phyloP scores from a whole-genome alignment of 2,797 vertebrate genomes.

The Myotis planiceps region DNA sequence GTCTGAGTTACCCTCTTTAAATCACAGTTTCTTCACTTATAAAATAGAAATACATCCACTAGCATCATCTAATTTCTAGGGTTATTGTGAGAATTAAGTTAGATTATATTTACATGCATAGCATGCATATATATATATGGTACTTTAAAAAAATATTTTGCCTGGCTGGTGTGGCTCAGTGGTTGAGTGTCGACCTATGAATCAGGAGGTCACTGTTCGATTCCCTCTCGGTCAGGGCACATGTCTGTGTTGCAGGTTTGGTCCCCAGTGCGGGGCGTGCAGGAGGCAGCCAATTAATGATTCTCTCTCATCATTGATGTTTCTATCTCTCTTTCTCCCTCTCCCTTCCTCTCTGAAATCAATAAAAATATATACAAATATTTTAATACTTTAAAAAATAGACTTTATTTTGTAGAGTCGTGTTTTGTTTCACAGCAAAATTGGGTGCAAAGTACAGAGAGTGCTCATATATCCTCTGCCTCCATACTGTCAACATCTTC shows the following conservation, averaged over 20 bases:
- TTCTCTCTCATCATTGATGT: no score
- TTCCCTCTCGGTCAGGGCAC: no score
- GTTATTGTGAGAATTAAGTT: neutral
- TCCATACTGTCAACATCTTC: neutral
- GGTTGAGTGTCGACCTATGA: no score
- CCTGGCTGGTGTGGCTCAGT: no score
- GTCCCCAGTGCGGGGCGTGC: no score
- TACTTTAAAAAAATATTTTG: neutral
- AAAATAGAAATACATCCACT: neutral
- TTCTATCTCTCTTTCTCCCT: no score
- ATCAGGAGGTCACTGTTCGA: no score
- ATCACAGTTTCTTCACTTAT: neutral
- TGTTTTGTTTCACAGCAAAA: conserved; percentile 7
- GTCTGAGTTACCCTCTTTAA: neutral
- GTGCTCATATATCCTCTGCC: neutral
- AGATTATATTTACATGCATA: neutral
- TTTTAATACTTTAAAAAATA: neutral
- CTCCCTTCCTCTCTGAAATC: no score
- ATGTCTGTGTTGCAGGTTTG: no score
- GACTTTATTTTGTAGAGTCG: neutral
- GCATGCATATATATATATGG: neutral
- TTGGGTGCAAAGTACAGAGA: neutral
- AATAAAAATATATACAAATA: neutral
- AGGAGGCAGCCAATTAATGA: no score
- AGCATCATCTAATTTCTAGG: neutral